Conservation (phyloP, 2,888 invertebrate species). For the Drosophila kuntzei region DNA sequence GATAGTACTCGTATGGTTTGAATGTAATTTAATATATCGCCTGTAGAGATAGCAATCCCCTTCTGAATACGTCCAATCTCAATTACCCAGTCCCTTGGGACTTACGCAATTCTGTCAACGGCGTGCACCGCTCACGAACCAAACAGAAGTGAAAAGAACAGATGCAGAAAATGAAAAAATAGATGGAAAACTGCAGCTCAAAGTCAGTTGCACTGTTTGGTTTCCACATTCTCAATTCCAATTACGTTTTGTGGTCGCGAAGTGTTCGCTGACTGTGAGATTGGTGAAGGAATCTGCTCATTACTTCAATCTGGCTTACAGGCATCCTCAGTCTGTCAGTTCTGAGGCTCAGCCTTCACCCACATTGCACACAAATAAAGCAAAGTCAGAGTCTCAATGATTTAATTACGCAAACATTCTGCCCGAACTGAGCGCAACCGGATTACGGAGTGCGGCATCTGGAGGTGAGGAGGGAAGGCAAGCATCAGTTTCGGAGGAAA, state of each 20-base stretch:
- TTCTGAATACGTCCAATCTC: not conserved
- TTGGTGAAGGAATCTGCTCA: constrained; percentile 30
- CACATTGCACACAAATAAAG: constrained; percentile 43
- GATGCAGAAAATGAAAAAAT: constrained; percentile 9
- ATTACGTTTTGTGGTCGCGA: constrained; percentile 60
- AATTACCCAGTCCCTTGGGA: constrained; percentile 27
- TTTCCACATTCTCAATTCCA: constrained; percentile 68
- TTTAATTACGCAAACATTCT: constrained; percentile 67
- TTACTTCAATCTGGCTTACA: constrained; percentile 23
- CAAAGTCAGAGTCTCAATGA: constrained; percentile 59
- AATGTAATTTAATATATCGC: not conserved
- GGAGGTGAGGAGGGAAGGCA: not conserved
- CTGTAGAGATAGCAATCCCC: not conserved
- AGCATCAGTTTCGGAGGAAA: not conserved
- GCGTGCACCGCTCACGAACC: constrained; percentile 11
- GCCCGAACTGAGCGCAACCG: constrained; percentile 8
- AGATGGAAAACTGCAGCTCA: constrained; percentile 40
- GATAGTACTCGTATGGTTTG: not conserved
- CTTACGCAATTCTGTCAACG: constrained; percentile 32
- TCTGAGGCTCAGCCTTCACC: constrained; percentile 32
- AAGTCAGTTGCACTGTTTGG: constrained; percentile 70
- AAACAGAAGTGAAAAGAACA: not conserved
- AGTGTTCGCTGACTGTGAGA: constrained; percentile 28
- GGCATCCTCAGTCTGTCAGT: not conserved
- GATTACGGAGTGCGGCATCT: not conserved